Evolutionary conservation across 1,140 invertebrate genomes (phyloP).

Genomic region (Goniozus legneri): DNA sequence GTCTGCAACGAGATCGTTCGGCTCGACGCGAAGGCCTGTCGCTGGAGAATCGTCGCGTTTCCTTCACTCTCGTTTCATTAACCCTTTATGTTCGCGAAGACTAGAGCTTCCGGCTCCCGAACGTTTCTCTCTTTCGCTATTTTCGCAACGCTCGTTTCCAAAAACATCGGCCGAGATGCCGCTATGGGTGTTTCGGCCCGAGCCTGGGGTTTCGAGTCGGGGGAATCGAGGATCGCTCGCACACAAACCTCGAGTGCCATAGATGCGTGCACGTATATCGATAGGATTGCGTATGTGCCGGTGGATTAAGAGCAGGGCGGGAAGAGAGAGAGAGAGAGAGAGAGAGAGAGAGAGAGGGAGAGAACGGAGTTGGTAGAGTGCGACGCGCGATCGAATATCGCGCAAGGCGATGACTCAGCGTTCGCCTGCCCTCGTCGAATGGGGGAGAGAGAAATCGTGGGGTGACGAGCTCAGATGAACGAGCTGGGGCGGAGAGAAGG

Average conservation of each 20-base stretch:
- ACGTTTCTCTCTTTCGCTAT: no score
- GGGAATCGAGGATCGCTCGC: slow-evolving; percentile 12
- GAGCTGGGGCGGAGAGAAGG: no score
- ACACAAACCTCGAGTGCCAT: not conserved
- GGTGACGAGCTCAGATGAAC: no score
- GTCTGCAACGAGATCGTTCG: slow-evolving; percentile 23
- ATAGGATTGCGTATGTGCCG: not conserved
- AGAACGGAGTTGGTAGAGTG: slow-evolving; percentile 17
- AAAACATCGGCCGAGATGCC: not conserved
- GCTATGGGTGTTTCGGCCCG: slow-evolving; percentile 1
- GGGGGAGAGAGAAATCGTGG: no score
- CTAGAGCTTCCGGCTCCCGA: no score
- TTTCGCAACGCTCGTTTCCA: not conserved
- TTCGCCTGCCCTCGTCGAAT: slow-evolving; percentile 24
- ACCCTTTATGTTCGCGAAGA: not conserved
- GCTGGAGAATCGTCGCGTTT: slow-evolving; percentile 19
- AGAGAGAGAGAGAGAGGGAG: no score
- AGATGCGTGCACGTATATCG: slow-evolving; percentile 11
- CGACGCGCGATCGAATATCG: slow-evolving; percentile 38
- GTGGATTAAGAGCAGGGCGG: not conserved
- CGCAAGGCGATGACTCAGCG: slow-evolving; percentile 37
- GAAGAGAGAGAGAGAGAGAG: no score
- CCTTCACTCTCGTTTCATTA: not conserved
- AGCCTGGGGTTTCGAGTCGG: slow-evolving; percentile 5
- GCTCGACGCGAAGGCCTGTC: slow-evolving; percentile 15